Conservation (phyloP, 2,888 invertebrate genomes). For the Scelioninae gen. 2 region DNA sequence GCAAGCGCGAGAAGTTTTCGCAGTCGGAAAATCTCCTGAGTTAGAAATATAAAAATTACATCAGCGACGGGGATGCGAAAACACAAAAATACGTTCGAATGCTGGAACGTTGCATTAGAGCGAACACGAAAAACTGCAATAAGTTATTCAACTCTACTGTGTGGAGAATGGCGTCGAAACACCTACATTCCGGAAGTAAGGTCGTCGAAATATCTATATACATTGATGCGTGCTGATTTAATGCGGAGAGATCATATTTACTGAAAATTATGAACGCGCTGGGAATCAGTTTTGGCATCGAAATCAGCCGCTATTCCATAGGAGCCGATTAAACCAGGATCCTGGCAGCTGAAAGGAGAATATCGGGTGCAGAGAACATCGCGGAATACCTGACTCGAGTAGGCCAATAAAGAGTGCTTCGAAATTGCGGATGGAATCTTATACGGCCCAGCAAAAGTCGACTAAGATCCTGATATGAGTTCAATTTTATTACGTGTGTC, state of each 20-base stretch:
- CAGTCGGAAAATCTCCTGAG: too few species aligned
- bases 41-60: too few species aligned
- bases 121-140: too few species aligned
- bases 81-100: too few species aligned
- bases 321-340: slow-evolving; percentile 4
- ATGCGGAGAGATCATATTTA: slow-evolving; percentile 21
- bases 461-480: slow-evolving; percentile 7
- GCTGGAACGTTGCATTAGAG: too few species aligned
- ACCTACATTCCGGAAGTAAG: slow-evolving; percentile 8
- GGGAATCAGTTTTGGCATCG: slow-evolving; percentile 1
- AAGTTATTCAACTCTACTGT: too few species aligned
- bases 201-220: slow-evolving; percentile 9
- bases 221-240: slow-evolving; percentile 12
- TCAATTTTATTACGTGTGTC: slow-evolving; percentile 6
- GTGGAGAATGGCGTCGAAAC: too few species aligned
- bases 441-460: too few species aligned
- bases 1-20: too few species aligned
- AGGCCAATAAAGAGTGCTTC: slow-evolving; percentile 1
- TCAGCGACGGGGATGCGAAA: too few species aligned
- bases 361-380: slow-evolving; percentile 4
- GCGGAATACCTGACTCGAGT: slow-evolving; percentile 2
- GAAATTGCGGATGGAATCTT: too few species aligned
- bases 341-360: slow-evolving; percentile 6
- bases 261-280: slow-evolving; percentile 18
- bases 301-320: slow-evolving; percentile 3